Evolutionary conservation across 1,140 invertebrate genomes (phyloP).

Genomic region (Platorchestia sp.): DNA sequence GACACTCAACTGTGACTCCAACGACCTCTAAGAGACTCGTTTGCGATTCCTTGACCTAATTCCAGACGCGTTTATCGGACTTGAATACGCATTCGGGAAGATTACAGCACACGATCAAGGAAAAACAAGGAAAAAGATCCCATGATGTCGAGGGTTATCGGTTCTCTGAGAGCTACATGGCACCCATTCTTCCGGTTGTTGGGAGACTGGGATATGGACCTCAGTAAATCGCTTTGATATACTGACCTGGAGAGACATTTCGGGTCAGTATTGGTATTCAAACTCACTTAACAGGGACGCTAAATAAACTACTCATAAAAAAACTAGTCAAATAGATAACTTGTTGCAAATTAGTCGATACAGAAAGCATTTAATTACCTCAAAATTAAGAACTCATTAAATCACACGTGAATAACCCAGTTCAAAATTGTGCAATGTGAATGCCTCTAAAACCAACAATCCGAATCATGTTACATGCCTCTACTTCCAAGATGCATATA

Average conservation of each 20-base stretch:
- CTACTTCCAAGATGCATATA: not conserved
- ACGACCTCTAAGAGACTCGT: not conserved
- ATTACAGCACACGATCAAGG: not conserved
- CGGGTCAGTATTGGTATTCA: not conserved
- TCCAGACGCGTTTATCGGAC: not conserved
- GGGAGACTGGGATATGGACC: not conserved
- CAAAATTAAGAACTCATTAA: too few species aligned
- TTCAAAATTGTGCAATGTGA: not conserved
- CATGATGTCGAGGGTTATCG: not conserved
- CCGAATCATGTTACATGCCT: too few species aligned
- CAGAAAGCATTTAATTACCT: not conserved
- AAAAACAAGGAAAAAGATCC: not conserved
- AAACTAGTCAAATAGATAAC: too few species aligned
- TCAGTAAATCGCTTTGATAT: not conserved
- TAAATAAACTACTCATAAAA: too few species aligned
- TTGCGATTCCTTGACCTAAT: slow-evolving; percentile 34
- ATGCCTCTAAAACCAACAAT: not conserved
- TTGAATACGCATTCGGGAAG: not conserved
- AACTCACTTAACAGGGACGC: not conserved
- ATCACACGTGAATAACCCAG: too few species aligned
- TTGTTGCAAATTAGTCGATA: too few species aligned
- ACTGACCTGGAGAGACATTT: not conserved
- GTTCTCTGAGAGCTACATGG: not conserved
- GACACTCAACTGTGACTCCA: slow-evolving; percentile 6
- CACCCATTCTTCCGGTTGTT: not conserved